Percentiles rank a stretch among this genome's conserved stretches.
Evolutionary conservation across 2,888 invertebrate species (phyloP).

Genomic region (Chaitophorus viminalis): DNA sequence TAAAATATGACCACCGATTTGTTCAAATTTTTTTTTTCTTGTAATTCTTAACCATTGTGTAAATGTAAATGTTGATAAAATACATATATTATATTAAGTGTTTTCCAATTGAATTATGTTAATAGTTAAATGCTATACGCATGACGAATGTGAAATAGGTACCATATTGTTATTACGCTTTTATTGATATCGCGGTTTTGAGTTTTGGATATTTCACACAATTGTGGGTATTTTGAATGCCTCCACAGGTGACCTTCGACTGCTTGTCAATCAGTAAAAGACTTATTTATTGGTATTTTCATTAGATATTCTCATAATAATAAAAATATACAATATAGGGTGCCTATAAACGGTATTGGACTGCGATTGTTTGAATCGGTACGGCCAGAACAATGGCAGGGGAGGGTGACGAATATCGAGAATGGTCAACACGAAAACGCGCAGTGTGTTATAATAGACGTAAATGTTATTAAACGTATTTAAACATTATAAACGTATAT

Average conservation of each 20-base stretch:
- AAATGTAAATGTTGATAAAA: background rate
- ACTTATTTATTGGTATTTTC: conserved; percentile 55
- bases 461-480: background rate
- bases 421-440: conserved; percentile 16
- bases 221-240: conserved; percentile 42
- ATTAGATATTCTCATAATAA: conserved; percentile 44
- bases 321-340: conserved; percentile 3
- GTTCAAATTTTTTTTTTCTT: background rate
- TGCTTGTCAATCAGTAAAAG: conserved; percentile 51
- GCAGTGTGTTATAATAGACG: background rate
- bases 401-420: background rate
- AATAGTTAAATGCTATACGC: background rate
- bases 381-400: conserved; percentile 37
- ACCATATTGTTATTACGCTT: background rate
- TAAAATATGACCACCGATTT: background rate
- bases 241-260: conserved; percentile 54
- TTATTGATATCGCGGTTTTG: conserved; percentile 32
- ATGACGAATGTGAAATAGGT: conserved; percentile 17
- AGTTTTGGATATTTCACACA: conserved; percentile 41
- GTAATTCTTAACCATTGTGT: background rate
- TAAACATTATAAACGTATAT: background rate
- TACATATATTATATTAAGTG: background rate
- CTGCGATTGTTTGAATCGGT: conserved; percentile 32
- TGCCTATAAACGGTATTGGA: conserved; percentile 11
- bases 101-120: conserved; percentile 49